Conservation (phyloP, 2,888 invertebrate genomes). For the Euplexia lucipara region DNA sequence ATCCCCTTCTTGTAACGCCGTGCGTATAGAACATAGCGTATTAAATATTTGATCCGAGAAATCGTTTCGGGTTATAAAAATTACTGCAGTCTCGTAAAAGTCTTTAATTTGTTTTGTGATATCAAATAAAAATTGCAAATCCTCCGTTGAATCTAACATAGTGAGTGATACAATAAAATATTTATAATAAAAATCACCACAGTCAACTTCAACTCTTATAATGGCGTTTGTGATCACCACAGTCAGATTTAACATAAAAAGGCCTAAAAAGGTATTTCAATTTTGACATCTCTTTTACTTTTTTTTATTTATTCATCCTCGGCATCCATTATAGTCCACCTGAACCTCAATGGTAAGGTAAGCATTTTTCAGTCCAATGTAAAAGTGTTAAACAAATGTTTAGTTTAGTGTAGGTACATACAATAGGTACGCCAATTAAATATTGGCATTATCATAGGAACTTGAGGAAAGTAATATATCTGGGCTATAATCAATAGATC, state of each 20-base stretch:
- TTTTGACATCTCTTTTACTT: slow-evolving; percentile 1
- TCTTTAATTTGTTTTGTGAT: slow-evolving; percentile 82
- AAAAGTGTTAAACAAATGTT: too few relatives aligned
- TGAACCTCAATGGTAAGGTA: too few relatives aligned
- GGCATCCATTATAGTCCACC: background rate
- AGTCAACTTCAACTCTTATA: too few relatives aligned
- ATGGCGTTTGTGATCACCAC: too few relatives aligned
- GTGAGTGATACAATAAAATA: slow-evolving; percentile 31
- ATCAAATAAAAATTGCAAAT: slow-evolving; percentile 77
- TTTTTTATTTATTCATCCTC: background rate
- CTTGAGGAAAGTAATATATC: too few relatives aligned
- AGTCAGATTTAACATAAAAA: background rate
- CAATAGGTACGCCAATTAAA: too few relatives aligned
- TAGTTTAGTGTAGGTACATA: too few relatives aligned
- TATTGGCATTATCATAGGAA: too few relatives aligned
- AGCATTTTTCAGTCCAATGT: too few relatives aligned
- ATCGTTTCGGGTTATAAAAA: slow-evolving; percentile 82
- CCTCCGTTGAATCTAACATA: slow-evolving; percentile 60
- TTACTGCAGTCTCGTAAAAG: slow-evolving; percentile 83
- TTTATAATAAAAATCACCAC: slow-evolving; percentile 6
- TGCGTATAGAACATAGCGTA: slow-evolving; percentile 77
- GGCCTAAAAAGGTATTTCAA: background rate
- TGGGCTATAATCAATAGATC: too few relatives aligned
- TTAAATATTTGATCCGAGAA: slow-evolving; percentile 82
- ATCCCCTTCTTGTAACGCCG: slow-evolving; percentile 68